A percentile compares a stretch with the other conserved stretches of the same genome.
phyloP scores from a whole-genome alignment of 2,888 invertebrate species.

The Rhagonycha lutea region DNA sequence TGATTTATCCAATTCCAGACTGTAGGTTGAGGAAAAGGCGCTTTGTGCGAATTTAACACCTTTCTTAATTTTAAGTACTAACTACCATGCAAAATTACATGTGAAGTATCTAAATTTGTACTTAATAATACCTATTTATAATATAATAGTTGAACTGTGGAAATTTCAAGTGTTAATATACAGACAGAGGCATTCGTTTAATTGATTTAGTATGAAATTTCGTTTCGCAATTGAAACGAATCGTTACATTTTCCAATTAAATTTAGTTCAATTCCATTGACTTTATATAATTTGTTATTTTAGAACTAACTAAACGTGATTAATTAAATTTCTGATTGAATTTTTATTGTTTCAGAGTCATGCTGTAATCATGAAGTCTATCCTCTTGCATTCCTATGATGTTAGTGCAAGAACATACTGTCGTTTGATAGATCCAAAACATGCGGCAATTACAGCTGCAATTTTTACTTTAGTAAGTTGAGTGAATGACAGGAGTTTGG shows the following conservation, averaged over 20 bases:
- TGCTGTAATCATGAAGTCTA: constrained; percentile 57
- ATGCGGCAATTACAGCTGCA: constrained; percentile 73
- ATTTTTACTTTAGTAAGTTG: constrained; percentile 73
- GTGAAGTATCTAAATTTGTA: not conserved
- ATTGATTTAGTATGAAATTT: constrained; percentile 1
- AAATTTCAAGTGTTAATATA: not conserved
- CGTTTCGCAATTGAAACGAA: not conserved
- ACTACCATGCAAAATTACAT: not conserved
- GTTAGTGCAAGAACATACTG: constrained; percentile 59
- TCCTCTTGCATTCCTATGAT: constrained; percentile 59
- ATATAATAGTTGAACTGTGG: not conserved
- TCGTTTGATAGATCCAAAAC: constrained; percentile 70
- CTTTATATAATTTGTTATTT: not conserved
- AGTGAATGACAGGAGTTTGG: not conserved
- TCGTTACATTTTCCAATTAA: constrained; percentile 1
- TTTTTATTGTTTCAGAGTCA: constrained; percentile 24
- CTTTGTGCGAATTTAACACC: constrained; percentile 17
- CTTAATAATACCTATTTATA: not conserved
- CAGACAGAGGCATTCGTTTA: not conserved
- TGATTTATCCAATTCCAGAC: constrained; percentile 8
- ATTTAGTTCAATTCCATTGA: not conserved
- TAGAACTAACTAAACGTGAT: not conserved
- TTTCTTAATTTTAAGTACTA: constrained; percentile 17
- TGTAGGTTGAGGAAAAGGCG: not conserved
- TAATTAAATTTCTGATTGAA: not conserved